Evolutionary conservation across 1,140 invertebrate species (phyloP).

Genomic region (Propsilocerus akamusi): DNA sequence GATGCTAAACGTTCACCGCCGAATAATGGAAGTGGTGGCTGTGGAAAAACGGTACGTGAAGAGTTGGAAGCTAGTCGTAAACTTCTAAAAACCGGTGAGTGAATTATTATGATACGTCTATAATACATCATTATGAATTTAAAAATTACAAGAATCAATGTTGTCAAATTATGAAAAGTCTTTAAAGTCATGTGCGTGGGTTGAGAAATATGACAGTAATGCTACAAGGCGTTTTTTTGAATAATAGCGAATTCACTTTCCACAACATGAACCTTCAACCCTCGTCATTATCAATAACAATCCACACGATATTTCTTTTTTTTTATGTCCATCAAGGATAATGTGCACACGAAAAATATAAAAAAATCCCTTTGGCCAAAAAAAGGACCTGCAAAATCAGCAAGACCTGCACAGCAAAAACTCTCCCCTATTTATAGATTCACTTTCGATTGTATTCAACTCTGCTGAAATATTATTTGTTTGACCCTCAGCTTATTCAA

Average conservation of each 20-base stretch:
- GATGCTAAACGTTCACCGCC: not conserved
- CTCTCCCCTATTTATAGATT: not conserved
- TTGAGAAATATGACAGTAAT: no score
- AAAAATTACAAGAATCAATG: no score
- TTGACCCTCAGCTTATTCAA: conserved; percentile 2
- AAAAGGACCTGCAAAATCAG: not conserved
- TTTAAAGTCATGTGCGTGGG: no score
- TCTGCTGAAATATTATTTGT: no score
- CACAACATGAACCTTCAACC: no score
- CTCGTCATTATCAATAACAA: no score
- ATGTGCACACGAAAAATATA: not conserved
- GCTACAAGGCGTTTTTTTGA: no score
- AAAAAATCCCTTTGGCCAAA: not conserved
- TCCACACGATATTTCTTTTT: not conserved
- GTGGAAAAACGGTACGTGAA: not conserved
- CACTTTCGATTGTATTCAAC: not conserved
- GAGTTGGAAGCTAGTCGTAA: not conserved
- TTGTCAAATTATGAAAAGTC: no score
- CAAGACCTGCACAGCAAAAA: not conserved
- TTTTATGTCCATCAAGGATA: not conserved
- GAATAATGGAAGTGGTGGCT: not conserved
- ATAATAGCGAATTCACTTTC: no score
- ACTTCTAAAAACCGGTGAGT: not conserved
- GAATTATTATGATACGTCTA: no score
- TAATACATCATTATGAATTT: no score